Conservation (phyloP, 2,113 vertebrate species). For the Macrotus californicus region DNA sequence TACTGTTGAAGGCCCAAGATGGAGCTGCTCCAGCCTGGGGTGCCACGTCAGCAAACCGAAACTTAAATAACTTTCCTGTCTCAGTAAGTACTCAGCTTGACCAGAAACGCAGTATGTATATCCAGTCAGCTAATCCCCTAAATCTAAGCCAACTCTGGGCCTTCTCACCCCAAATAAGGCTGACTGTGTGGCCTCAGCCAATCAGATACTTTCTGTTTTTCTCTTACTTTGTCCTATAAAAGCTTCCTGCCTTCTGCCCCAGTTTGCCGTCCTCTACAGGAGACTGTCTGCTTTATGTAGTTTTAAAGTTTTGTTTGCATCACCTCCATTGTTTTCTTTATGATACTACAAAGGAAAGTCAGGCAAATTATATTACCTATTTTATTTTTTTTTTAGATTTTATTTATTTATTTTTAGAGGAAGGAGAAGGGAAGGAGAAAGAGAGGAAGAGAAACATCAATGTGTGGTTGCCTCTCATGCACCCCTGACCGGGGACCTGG, state of each 20-base stretch:
- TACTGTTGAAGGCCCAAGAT: not conserved
- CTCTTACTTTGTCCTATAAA: not conserved
- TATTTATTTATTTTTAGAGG: too few relatives aligned
- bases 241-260: not conserved
- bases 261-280: not conserved
- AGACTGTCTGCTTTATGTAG: not conserved
- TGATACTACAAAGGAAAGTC: not conserved
- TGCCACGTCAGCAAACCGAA: not conserved
- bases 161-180: not conserved
- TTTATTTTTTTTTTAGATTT: not conserved
- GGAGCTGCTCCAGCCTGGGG: not conserved
- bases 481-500: too few relatives aligned
- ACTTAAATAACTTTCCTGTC: not conserved
- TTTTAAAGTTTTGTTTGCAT: not conserved
- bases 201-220: not conserved
- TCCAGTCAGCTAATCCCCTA: not conserved
- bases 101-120: not conserved
- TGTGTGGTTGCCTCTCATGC: too few relatives aligned
- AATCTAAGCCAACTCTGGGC: not conserved
- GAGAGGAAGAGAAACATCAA: too few relatives aligned
- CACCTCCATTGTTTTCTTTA: not conserved
- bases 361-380: not conserved
- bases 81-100: not conserved
- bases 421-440: too few relatives aligned
- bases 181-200: not conserved